Conservation (phyloP, 2,888 invertebrate genomes). For the Nymphalis polychloros region DNA sequence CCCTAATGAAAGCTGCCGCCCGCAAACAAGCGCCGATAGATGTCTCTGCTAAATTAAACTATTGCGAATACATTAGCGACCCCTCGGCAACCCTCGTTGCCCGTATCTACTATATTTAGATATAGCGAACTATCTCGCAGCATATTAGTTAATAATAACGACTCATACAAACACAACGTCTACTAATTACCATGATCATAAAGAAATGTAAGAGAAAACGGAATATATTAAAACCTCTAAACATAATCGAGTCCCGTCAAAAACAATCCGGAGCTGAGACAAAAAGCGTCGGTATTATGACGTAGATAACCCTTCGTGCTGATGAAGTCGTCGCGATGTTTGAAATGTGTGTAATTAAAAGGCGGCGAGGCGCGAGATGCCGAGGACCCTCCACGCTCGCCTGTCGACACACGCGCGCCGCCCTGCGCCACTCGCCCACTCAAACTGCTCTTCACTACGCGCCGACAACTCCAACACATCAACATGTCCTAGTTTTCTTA, state of each 20-base stretch:
- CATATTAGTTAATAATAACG: background rate
- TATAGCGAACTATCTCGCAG: slow-evolving; percentile 9
- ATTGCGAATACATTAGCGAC: slow-evolving; percentile 55
- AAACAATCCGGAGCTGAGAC: slow-evolving; percentile 2
- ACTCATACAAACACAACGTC: background rate
- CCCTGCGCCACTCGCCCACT: background rate
- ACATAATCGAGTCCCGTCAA: slow-evolving; percentile 4
- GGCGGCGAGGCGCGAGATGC: slow-evolving; percentile 4
- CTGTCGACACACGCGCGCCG: background rate
- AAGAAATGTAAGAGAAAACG: background rate
- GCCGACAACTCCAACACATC: background rate
- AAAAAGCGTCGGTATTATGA: slow-evolving; percentile 7
- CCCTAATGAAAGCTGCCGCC: slow-evolving; percentile 24
- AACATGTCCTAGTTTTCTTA: background rate
- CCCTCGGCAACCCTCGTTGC: slow-evolving; percentile 12
- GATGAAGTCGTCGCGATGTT: slow-evolving; percentile 1
- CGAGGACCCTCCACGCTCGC: slow-evolving; percentile 5
- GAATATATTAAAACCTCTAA: slow-evolving; percentile 5
- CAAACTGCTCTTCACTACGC: background rate
- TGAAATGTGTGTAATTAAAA: slow-evolving; percentile 10
- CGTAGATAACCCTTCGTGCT: slow-evolving; percentile 7
- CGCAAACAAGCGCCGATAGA: slow-evolving; percentile 36
- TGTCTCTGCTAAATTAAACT: slow-evolving; percentile 64
- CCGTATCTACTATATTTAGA: slow-evolving; percentile 4
- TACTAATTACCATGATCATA: background rate